Conservation (phyloP, 1,140 invertebrate species). For the Temnothorax nylanderi region DNA sequence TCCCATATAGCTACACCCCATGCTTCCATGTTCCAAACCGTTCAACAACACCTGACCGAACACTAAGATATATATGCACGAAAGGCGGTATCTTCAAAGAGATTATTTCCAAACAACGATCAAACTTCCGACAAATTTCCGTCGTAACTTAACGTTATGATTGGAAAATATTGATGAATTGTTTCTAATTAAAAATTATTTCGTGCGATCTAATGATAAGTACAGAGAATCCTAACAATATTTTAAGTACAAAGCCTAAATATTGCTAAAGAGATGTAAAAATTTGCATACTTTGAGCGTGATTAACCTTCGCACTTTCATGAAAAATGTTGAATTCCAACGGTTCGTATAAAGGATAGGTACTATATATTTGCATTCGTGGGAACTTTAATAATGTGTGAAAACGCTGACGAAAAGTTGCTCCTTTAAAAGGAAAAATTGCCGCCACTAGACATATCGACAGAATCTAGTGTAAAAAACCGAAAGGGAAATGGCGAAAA, state of each 20-base stretch:
- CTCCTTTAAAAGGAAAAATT: slow-evolving; percentile 1
- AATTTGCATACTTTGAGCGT: neutral
- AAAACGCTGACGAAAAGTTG: neutral
- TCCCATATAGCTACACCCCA: slow-evolving; percentile 24
- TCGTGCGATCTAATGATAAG: neutral
- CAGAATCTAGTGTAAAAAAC: slow-evolving; percentile 11
- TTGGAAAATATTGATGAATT: neutral
- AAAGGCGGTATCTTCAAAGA: slow-evolving; percentile 25
- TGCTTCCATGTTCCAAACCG: slow-evolving; percentile 14
- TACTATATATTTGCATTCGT: neutral
- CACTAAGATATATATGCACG: neutral
- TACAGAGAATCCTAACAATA: neutral
- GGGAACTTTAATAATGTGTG: slow-evolving; percentile 2
- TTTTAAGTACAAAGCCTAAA: neutral
- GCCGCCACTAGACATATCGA: neutral
- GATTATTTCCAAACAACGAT: slow-evolving; percentile 30
- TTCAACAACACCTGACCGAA: slow-evolving; percentile 57
- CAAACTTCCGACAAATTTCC: slow-evolving; percentile 27
- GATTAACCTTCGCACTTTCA: neutral
- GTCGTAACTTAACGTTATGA: neutral
- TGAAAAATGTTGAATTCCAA: neutral
- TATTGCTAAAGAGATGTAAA: neutral
- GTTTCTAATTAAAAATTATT: neutral
- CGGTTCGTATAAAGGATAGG: neutral
- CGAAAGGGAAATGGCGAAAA: slow-evolving; percentile 35